Percentiles rank a stretch among this genome's conserved stretches.
phyloP scores from a whole-genome alignment of 2,888 invertebrate genomes.

The Andrena bicolor region DNA sequence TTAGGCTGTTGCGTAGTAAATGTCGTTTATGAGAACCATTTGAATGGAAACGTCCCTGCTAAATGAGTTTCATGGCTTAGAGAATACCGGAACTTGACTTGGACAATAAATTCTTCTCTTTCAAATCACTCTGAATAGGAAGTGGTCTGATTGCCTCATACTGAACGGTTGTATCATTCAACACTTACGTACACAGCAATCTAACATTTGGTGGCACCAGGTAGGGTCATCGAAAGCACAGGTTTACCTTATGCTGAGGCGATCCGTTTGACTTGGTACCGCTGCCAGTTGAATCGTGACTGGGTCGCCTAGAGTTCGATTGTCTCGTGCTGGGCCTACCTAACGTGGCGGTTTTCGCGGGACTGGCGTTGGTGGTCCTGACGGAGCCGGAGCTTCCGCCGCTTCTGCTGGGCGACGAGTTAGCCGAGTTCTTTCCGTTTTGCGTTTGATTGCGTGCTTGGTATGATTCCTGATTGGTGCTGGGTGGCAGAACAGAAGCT shows the following conservation, averaged over 20 bases:
- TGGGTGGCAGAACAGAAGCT: constrained; percentile 81
- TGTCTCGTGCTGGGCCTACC: constrained; percentile 80
- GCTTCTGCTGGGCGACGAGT: constrained; percentile 83
- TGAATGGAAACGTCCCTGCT: no score
- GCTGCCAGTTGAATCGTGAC: constrained; percentile 81
- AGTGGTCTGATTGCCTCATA: no score
- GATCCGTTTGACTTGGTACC: constrained; percentile 82
- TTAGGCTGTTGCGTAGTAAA: constrained; percentile 1
- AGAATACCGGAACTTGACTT: no score
- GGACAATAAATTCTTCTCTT: no score
- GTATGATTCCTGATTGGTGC: constrained; percentile 76
- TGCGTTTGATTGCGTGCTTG: constrained; percentile 75
- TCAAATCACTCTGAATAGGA: no score
- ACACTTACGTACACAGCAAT: constrained; percentile 7
- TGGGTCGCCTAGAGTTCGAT: constrained; percentile 80
- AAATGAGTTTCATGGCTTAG: no score
- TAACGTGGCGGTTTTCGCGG: constrained; percentile 79
- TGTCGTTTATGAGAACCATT: no score
- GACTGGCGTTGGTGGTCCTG: constrained; percentile 79
- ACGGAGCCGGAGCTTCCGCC: constrained; percentile 84
- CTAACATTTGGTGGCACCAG: no score
- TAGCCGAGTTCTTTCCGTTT: constrained; percentile 81
- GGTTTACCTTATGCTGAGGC: constrained; percentile 82
- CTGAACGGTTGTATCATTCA: no score
- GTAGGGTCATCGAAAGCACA: no score